These are phyloP conservation scores for Scleropages formosus DNA, from an alignment of 2,797 vertebrate genomes.

Conservation along the genomic window DNA sequence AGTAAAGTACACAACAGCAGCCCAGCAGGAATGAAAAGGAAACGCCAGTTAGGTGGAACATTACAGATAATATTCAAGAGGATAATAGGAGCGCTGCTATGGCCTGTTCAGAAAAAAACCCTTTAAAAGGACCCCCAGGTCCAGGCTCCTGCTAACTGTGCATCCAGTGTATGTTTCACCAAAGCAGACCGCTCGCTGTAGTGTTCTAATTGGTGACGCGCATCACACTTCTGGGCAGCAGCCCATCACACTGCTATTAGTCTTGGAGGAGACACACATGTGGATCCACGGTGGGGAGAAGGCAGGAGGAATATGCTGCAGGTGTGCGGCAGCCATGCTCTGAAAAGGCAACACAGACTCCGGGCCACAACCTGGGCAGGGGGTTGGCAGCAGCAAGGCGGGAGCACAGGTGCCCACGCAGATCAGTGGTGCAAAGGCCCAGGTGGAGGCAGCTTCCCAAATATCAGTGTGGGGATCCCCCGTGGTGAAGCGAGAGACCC, in stretches of 20 bases:
- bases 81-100: background rate
- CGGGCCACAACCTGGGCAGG: conserved; percentile 37
- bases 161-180: background rate
- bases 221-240: background rate
- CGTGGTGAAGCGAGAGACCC: conserved; percentile 4
- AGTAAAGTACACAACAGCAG: background rate
- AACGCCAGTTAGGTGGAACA: background rate
- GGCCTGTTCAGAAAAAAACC: background rate
- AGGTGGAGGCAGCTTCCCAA: background rate
- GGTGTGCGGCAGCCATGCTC: conserved; percentile 14
- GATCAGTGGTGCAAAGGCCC: no score
- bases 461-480: background rate
- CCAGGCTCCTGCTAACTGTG: background rate
- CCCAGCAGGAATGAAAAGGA: background rate
- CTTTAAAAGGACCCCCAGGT: background rate
- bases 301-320: conserved; percentile 8
- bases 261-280: background rate
- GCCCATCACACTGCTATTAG: background rate
- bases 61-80: background rate
- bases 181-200: background rate
- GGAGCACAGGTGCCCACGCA: no score
- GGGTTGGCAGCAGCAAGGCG: conserved; percentile 28
- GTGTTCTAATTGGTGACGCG: background rate
- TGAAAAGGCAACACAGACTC: conserved; percentile 32
- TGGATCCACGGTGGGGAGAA: background rate